These are phyloP conservation scores for Eupeodes luniger DNA, from an alignment of 2,888 invertebrate species.

Conservation along the genomic window DNA sequence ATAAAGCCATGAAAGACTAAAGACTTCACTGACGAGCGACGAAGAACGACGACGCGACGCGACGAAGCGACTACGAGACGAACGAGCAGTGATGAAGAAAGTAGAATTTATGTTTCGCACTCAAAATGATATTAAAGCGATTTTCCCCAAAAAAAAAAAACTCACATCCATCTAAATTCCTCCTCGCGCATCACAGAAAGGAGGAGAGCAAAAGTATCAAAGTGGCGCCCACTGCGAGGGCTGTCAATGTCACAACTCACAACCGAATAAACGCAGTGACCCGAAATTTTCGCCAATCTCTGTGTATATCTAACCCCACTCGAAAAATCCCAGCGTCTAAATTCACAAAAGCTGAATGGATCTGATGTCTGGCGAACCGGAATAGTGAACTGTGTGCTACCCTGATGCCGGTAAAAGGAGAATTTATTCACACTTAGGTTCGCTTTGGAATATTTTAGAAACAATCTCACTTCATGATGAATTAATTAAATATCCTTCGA, in stretches of 20 bases:
- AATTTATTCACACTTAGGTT: neutral
- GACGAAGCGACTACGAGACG: too few relatives aligned
- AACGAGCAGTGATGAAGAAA: slow-evolving; percentile 12
- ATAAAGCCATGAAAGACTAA: neutral
- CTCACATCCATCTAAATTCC: slow-evolving; percentile 10
- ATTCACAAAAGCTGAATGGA: slow-evolving; percentile 45
- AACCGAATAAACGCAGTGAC: slow-evolving; percentile 58
- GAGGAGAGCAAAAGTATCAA: slow-evolving; percentile 1
- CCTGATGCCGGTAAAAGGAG: neutral
- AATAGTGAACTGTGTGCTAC: slow-evolving; percentile 6
- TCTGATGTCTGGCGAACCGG: slow-evolving; percentile 47
- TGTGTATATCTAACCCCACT: neutral
- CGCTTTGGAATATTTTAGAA: neutral
- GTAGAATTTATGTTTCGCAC: slow-evolving; percentile 60
- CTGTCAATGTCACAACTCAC: slow-evolving; percentile 52
- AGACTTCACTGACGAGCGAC: neutral
- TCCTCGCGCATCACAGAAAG: neutral
- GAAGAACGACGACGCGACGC: neutral
- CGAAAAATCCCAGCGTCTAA: slow-evolving; percentile 15
- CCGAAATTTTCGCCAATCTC: slow-evolving; percentile 46
- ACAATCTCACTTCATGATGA: slow-evolving; percentile 54
- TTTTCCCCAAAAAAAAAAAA: slow-evolving; percentile 11
- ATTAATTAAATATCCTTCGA: slow-evolving; percentile 66
- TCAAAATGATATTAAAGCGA: slow-evolving; percentile 50
- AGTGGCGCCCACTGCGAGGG: slow-evolving; percentile 39